Evolutionary conservation across 2,797 vertebrate species (phyloP).

Genomic region (Fistularia tabacaria): DNA sequence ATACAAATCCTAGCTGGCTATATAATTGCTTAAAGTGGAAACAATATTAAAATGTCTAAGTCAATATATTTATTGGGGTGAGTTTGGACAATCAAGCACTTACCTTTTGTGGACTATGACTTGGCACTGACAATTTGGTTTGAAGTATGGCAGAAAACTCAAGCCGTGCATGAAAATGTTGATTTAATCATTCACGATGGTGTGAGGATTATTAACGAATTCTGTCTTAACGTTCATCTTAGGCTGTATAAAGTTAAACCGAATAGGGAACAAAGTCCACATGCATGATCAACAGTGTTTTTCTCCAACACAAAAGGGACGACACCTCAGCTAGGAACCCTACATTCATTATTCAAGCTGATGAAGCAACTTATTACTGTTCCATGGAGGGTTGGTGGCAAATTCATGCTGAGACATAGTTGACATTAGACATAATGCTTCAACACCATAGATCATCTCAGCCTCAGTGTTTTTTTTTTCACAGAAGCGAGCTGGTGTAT

Average conservation of each 20-base stretch:
- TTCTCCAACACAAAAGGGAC: not conserved
- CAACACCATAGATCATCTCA: constrained; percentile 49
- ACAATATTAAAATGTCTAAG: too few species aligned
- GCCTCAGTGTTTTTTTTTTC: not conserved
- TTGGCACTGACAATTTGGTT: too few species aligned
- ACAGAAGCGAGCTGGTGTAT: not conserved
- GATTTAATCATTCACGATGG: not conserved
- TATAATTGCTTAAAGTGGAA: too few species aligned
- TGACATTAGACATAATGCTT: constrained; percentile 48
- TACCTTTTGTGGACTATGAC: too few species aligned
- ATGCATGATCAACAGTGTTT: not conserved
- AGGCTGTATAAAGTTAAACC: constrained; percentile 17
- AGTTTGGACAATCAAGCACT: too few species aligned
- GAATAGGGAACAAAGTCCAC: constrained; percentile 13
- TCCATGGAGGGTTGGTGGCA: constrained; percentile 54
- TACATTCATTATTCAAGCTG: constrained; percentile 37
- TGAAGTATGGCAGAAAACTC: too few species aligned
- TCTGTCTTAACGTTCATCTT: constrained; percentile 17
- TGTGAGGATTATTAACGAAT: not conserved
- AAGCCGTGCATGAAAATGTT: not conserved
- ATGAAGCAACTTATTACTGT: constrained; percentile 34
- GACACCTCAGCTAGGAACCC: constrained; percentile 30
- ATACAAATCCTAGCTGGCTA: too few species aligned
- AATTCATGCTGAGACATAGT: constrained; percentile 51
- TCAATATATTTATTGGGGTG: too few species aligned